Base-by-base conservation (phyloP, 2,888 invertebrate species). In the Nemotelus nigrinus region DNA sequence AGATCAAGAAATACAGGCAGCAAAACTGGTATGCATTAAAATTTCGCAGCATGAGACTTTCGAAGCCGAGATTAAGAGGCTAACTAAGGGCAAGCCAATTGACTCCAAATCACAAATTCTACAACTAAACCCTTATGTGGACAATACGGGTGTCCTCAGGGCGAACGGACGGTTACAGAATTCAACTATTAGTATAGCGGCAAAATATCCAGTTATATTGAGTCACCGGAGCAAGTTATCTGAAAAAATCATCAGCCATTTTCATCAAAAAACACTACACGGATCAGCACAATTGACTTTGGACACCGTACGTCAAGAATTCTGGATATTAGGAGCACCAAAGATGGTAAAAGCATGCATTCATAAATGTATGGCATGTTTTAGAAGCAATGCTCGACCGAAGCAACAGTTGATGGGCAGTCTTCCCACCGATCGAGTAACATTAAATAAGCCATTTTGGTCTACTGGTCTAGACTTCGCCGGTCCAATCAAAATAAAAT, bases 391-490 rank as follows among this genome's bases (percentile, higher is more conserved):
- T n/a, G n/a, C n/a, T 4, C 3, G 4, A 4, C 8, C 25, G 3
- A 58, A 25, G n/a, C 8, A 6, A 3, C 58, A 58, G n/a, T 58
- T 58, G 3, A 58, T 58, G 58, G 58, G n/a, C 8, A 58, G n/a
- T 7, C 25, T 58, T 4, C 58, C 58, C 8, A 25, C 50, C 50
- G n/a, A n/a, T 25, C 58, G 8, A 58, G 58, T n/a, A 25, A n/a
- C 58, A 4, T 58, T 25, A 58, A 58, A 25, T 58, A 58, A 58
- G n/a, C 58, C 4, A 7, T n/a, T 58, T 25, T 58, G 58, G 6
- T 53, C 65, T 4, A 74, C 72, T 25, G 81, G 81, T 0, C 45
- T 81, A 2, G 81, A 82, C 68, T 81, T 79, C 53, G 80, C 78
- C 3, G 81, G 58, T n/a, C 50, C 50, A 50, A 50, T 50, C 50